Conservation (phyloP, 2,888 invertebrate species). For the Sycophila texana region DNA sequence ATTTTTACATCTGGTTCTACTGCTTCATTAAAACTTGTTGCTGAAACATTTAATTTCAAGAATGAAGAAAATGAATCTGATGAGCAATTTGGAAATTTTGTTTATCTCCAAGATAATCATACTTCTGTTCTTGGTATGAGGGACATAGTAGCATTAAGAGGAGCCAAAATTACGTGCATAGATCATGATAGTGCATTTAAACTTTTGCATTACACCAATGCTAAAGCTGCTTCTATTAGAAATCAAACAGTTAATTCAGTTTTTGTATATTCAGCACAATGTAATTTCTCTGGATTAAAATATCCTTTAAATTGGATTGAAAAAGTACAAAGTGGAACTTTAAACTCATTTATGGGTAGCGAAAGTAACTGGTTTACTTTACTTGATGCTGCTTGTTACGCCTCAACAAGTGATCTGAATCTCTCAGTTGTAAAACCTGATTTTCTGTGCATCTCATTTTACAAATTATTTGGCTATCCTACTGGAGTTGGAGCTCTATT, state of each 20-base stretch:
- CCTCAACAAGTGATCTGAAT: slow-evolving; percentile 87
- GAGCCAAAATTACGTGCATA: slow-evolving; percentile 79
- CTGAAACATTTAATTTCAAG: slow-evolving; percentile 86
- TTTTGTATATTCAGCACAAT: slow-evolving; percentile 93
- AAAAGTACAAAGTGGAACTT: slow-evolving; percentile 79
- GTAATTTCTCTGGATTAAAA: slow-evolving; percentile 95
- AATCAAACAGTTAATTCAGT: slow-evolving; percentile 77
- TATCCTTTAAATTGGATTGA: slow-evolving; percentile 87
- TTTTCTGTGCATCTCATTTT: slow-evolving; percentile 95
- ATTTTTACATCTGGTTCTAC: slow-evolving; percentile 98
- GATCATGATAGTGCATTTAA: slow-evolving; percentile 79
- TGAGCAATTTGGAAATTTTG: slow-evolving; percentile 80
- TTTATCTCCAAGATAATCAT: slow-evolving; percentile 93
- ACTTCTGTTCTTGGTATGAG: slow-evolving; percentile 97
- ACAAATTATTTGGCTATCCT: slow-evolving; percentile 97
- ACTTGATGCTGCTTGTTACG: slow-evolving; percentile 91
- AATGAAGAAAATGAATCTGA: slow-evolving; percentile 42
- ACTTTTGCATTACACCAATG: slow-evolving; percentile 70
- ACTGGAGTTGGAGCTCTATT: slow-evolving; percentile 95
- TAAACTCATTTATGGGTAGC: slow-evolving; percentile 75
- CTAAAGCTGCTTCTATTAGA: slow-evolving; percentile 1
- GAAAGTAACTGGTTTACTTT: slow-evolving; percentile 84
- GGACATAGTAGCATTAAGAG: slow-evolving; percentile 81
- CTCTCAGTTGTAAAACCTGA: slow-evolving; percentile 86
- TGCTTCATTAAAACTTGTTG: slow-evolving; percentile 87